These are phyloP conservation scores for Carcharodon carcharias DNA, from an alignment of 2,797 vertebrate genomes.

Conservation along the genomic window DNA sequence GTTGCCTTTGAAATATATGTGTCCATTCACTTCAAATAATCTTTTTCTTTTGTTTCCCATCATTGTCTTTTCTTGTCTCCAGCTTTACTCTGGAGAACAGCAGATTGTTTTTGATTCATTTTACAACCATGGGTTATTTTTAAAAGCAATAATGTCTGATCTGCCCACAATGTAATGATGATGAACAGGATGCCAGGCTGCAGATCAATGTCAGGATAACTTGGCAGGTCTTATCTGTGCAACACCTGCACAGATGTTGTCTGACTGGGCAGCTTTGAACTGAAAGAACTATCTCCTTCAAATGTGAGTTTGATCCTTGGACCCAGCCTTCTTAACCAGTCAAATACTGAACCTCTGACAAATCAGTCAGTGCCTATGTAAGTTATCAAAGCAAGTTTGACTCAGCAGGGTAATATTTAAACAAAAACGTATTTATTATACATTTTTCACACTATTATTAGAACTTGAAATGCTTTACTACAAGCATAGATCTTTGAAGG, in stretches of 20 bases:
- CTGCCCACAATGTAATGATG: neutral
- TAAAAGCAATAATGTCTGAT: neutral
- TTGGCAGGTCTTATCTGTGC: neutral
- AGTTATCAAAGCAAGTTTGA: neutral
- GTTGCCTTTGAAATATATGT: neutral
- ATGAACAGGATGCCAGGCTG: neutral
- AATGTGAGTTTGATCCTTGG: neutral
- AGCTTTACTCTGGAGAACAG: neutral
- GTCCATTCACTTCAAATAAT: neutral
- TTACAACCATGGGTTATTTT: neutral
- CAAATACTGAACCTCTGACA: neutral
- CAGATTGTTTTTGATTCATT: neutral
- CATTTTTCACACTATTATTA: neutral
- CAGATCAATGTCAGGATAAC: neutral
- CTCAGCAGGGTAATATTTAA: neutral
- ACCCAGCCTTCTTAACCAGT: neutral
- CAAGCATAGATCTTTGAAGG: neutral
- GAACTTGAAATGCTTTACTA: neutral
- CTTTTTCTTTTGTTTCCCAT: neutral
- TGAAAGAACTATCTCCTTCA: neutral
- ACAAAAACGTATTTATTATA: neutral
- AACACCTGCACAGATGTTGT: constrained; percentile 17
- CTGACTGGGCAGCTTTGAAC: constrained; percentile 15
- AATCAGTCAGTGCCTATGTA: neutral
- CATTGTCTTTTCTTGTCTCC: neutral